Base-by-base conservation (phyloP, 2,888 invertebrate species). In the Sclerodermus sp. region DNA sequence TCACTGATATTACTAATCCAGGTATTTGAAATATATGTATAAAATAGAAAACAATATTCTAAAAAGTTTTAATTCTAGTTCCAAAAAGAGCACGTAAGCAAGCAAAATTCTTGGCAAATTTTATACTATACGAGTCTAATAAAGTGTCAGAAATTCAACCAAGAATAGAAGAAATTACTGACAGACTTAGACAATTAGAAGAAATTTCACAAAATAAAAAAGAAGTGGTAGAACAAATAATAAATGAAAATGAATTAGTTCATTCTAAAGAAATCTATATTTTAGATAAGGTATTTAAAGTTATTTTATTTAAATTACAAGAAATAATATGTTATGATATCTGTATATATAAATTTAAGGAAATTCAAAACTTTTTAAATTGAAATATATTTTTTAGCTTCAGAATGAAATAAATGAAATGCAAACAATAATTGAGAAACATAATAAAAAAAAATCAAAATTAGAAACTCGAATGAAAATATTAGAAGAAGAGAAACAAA, bases 61-160 rank as follows among this genome's bases (percentile, higher is more conserved):
- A n/a, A n/a, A n/a, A 12, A 34, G 34, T 8, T n/a, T 66, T 55
- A 61, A 64, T 64, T 68, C 45, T 57, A 77, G 76, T 72, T 66
- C 69, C 73, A 8, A 71, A 66, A 47, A 68, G 62, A 48, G 47
- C 66, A 15, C 60, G 63, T 8, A 68, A 51, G 42, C 45, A 57
- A 16, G 61, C 56, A 2, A 64, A 66, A 38, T 60, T 64, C 6
- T 47, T 74, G 1, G 47, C 59, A 1, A 73, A 73, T 45, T 73
- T 73, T 53, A 43, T 66, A 34, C 38, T 73, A 0, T 73, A 70
- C 8, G 40, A 53, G 1, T 49, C 34, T 9, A 58, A 51, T 1
- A 67, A 64, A 42, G 37, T 54, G 2, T 30, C 17, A 0, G 51
- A 54, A 5, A 60, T 69, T 30, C 45, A 56, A 36, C 49, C 60